Base-by-base conservation (phyloP, 2,888 invertebrate species). In the Osmoderma eremita region DNA sequence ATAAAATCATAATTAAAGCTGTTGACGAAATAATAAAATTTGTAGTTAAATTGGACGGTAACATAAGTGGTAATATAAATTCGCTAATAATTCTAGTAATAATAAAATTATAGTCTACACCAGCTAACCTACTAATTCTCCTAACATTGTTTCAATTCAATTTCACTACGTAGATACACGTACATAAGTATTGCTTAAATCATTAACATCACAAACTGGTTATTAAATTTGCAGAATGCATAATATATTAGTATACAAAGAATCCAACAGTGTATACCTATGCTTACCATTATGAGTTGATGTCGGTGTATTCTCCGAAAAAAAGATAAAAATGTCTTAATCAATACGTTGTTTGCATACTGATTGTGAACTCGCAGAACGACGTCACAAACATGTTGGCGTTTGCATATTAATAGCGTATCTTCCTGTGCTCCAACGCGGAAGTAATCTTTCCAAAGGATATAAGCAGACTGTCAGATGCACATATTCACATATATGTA, bases 361-460 rank as follows among this genome's bases (percentile, higher is more conserved):
- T 48, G 58, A 61, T 61, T 61, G 45, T 45, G 36, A 30, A 30
- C 17, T 61, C 45, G 58, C 58, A 17, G 45, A 61, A 61, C 45
- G 58, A 61, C 58, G 45, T 58, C 58, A 61, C 45, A 61, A 48
- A 61, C 58, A 61, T 61, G 58, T 61, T 56, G 22, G 56, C 41
- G 56, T 56, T 61, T 61, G 58, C 58, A 61, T 61, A 61, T 61
- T 61, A 61, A 61, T 61, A 45, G 58, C 17, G 24, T 36, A 61
- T 61, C 58, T 61, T 61, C 58, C 58, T 45, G 58, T 61, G 30
- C 58, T 45, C 58, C 36, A 61, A 61, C 45, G 45, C 58, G 58
- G 58, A 61, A 61, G 58, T 61, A 45, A 61, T 61, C 58, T 61
- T 45, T 61, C 48, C 18, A 61, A 36, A 61, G 58, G 58, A 48